Evolutionary conservation across 2,113 vertebrate genomes (phyloP).

Genomic region (Poeciliopsis retropinna): DNA sequence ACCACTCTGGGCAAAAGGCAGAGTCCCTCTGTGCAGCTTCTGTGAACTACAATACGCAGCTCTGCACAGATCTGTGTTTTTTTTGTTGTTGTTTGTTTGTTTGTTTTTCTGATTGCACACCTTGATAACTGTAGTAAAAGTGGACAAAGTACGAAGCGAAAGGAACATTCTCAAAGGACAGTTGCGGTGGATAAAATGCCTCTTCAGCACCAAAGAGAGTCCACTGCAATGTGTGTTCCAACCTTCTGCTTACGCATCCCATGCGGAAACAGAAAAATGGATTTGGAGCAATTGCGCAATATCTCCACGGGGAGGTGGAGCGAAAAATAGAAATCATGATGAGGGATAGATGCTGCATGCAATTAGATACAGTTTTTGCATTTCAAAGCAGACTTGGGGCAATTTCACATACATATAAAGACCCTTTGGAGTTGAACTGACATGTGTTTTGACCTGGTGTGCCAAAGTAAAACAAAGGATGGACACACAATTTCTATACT

Average conservation of each 20-base stretch:
- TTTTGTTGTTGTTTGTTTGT: too few relatives aligned
- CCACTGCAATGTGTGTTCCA: slow-evolving; percentile 37
- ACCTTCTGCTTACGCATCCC: slow-evolving; percentile 52
- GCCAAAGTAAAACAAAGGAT: neutral
- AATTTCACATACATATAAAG: neutral
- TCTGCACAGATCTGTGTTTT: neutral
- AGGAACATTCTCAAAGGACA: slow-evolving; percentile 23
- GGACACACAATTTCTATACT: neutral
- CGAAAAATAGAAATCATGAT: slow-evolving; percentile 30
- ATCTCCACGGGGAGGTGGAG: slow-evolving; percentile 36
- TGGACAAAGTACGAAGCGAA: slow-evolving; percentile 9
- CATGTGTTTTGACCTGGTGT: neutral
- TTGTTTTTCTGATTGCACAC: neutral
- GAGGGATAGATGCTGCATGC: slow-evolving; percentile 10
- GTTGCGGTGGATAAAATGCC: slow-evolving; percentile 42
- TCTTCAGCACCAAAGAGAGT: slow-evolving; percentile 58
- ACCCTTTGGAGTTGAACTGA: neutral
- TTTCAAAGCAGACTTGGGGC: slow-evolving; percentile 20
- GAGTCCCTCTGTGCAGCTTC: neutral
- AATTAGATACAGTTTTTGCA: slow-evolving; percentile 27
- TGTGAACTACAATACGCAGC: neutral
- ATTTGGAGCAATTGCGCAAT: slow-evolving; percentile 47
- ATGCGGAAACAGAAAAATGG: slow-evolving; percentile 43
- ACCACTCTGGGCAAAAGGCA: slow-evolving; percentile 14
- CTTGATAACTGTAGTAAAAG: slow-evolving; percentile 16